A percentile compares a stretch with the other conserved stretches of the same genome.
Conservation (phyloP, 2,113 vertebrate genomes). For the Scalopus aquaticus region DNA sequence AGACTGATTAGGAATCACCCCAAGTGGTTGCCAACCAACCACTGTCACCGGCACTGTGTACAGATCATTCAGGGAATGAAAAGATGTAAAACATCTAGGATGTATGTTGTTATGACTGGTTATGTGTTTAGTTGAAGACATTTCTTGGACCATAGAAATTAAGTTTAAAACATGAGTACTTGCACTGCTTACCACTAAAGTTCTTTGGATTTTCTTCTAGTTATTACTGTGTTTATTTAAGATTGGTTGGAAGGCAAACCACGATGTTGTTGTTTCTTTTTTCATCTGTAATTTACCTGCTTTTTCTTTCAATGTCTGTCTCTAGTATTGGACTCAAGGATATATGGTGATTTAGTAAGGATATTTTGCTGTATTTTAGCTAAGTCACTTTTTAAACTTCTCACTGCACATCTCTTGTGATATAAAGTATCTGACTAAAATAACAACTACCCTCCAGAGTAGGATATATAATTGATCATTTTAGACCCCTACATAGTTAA, state of each 20-base stretch:
- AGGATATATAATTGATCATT: neutral
- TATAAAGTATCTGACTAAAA: neutral
- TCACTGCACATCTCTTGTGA: neutral
- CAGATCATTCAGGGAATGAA: neutral
- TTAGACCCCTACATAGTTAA: neutral
- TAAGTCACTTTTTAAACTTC: neutral
- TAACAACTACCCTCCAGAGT: neutral
- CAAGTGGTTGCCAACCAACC: neutral
- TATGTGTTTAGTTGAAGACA: neutral
- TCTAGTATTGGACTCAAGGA: neutral
- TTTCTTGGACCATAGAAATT: neutral
- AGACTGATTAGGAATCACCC: neutral
- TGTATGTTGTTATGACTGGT: neutral
- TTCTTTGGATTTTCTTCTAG: neutral
- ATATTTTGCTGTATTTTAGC: neutral
- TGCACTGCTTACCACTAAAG: neutral
- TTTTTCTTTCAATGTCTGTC: neutral
- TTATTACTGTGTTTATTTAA: neutral
- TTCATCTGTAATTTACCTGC: conserved; percentile 1
- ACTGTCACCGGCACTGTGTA: no score
- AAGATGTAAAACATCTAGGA: neutral
- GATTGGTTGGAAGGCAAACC: neutral
- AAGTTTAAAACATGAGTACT: neutral
- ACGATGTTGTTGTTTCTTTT: neutral
- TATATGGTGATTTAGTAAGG: neutral